These are phyloP conservation scores for Perodicticus potto DNA, from an alignment of 2,797 vertebrate species.

Conservation along the genomic window DNA sequence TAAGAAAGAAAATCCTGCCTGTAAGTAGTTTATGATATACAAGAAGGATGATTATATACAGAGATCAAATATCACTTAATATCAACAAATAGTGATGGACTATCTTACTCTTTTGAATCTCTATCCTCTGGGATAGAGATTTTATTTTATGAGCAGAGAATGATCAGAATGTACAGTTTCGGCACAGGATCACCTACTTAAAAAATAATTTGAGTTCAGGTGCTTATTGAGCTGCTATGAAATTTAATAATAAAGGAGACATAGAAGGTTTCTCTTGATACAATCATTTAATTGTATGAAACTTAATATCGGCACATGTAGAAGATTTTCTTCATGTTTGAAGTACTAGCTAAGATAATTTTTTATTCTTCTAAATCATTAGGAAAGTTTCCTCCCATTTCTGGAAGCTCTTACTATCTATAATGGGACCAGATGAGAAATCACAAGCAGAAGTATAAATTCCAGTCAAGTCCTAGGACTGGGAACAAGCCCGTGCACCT, in stretches of 20 bases:
- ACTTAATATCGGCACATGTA: neutral
- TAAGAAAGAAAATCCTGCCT: neutral
- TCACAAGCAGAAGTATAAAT: neutral
- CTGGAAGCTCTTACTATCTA: neutral
- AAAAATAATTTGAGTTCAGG: neutral
- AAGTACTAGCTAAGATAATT: constrained; percentile 23
- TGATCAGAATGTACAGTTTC: neutral
- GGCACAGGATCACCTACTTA: neutral
- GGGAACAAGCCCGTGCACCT: neutral
- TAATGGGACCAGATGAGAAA: neutral
- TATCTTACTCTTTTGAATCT: constrained; percentile 22
- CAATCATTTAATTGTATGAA: neutral
- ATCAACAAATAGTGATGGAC: neutral
- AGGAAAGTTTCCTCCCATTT: neutral
- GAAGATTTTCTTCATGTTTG: neutral
- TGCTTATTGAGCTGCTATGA: neutral
- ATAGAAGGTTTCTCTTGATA: neutral
- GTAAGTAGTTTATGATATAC: neutral
- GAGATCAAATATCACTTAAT: neutral
- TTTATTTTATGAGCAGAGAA: constrained; percentile 18
- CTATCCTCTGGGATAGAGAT: neutral
- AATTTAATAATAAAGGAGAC: neutral
- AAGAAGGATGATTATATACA: neutral
- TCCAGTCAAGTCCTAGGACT: neutral
- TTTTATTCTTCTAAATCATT: constrained; percentile 23